Conservation (phyloP, 2,888 invertebrate species). For the Enoplolaimus lenunculus region DNA sequence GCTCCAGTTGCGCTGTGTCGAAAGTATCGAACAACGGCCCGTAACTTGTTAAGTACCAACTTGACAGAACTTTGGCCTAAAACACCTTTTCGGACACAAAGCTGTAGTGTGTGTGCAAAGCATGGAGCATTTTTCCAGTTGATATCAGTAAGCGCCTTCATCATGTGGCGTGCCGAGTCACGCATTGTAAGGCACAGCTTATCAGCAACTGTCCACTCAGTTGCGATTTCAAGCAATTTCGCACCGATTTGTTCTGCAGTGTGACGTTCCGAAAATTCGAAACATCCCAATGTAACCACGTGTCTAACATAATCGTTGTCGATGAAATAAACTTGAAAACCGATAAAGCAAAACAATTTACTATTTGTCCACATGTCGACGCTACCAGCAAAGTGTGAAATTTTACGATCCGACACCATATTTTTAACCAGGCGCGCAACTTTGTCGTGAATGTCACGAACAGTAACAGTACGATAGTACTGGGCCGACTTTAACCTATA, state of each 20-base stretch:
- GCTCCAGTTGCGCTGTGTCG: background rate
- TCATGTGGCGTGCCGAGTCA: background rate
- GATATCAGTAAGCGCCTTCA: too few species aligned
- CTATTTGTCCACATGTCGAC: background rate
- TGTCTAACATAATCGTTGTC: background rate
- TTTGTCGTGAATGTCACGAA: too few species aligned
- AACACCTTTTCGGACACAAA: background rate
- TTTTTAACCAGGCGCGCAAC: background rate
- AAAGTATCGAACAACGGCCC: background rate
- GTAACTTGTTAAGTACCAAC: background rate
- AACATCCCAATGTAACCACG: background rate
- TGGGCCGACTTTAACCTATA: background rate
- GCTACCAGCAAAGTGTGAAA: background rate
- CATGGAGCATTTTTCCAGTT: too few species aligned
- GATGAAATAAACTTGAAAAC: background rate
- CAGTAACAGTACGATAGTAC: too few species aligned
- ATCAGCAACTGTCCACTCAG: background rate
- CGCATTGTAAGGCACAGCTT: background rate
- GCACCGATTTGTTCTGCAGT: background rate
- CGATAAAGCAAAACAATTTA: background rate
- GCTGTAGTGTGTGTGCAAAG: background rate
- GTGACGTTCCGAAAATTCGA: background rate
- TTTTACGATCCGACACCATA: background rate
- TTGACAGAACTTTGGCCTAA: background rate
- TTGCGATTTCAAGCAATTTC: background rate